A percentile compares a stretch with the other conserved stretches of the same genome.
These are phyloP conservation scores for Seriola quinqueradiata DNA, from an alignment of 2,113 vertebrate species.

Conservation along the genomic window DNA sequence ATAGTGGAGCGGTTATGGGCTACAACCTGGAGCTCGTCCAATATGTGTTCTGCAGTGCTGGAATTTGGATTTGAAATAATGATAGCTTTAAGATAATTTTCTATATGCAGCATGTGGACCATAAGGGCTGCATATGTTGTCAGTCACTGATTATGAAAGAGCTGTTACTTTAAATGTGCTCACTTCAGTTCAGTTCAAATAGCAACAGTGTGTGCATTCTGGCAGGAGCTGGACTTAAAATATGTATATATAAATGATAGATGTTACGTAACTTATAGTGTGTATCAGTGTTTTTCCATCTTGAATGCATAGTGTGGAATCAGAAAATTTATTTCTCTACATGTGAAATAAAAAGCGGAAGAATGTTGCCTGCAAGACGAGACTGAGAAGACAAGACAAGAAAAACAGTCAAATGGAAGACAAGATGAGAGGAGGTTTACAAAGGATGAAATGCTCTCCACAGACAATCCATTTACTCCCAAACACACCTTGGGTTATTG, in stretches of 20 bases:
- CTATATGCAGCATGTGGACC: constrained; percentile 34
- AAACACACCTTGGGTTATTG: constrained; percentile 85
- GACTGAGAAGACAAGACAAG: background rate
- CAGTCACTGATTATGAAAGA: constrained; percentile 24
- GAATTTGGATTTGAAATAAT: constrained; percentile 71
- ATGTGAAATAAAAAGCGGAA: constrained; percentile 15
- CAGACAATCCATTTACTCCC: constrained; percentile 84
- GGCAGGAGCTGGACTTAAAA: constrained; percentile 2
- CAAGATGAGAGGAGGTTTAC: constrained; percentile 14
- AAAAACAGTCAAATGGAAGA: constrained; percentile 8
- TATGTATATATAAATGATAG: background rate
- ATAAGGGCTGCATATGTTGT: constrained; percentile 53
- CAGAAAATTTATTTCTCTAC: background rate
- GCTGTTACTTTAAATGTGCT: constrained; percentile 15
- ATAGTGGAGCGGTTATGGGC: constrained; percentile 47
- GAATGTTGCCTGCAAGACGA: background rate
- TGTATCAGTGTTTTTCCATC: background rate
- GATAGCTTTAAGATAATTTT: constrained; percentile 66
- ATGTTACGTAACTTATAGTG: background rate
- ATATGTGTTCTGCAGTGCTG: constrained; percentile 38
- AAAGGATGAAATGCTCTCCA: constrained; percentile 70
- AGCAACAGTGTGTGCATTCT: background rate
- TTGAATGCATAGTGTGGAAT: background rate
- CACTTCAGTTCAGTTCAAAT: background rate
- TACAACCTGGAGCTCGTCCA: constrained; percentile 54